Evolutionary conservation across 2,888 invertebrate species (phyloP).

Genomic region (Epinotia bilunana): DNA sequence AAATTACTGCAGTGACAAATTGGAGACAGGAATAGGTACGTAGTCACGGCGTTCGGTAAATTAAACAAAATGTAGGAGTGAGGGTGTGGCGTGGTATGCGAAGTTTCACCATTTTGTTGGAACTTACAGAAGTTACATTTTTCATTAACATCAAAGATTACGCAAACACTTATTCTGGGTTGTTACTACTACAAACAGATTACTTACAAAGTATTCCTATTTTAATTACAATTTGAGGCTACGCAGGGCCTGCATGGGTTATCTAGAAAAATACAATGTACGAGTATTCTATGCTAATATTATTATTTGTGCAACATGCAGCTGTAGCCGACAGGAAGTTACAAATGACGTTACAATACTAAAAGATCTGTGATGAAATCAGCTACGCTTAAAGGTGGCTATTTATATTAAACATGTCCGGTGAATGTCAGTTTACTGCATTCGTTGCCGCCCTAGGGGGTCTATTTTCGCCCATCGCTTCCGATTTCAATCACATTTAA

Average conservation of each 20-base stretch:
- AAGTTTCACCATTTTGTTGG: background rate
- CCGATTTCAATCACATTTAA: background rate
- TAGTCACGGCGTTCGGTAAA: too few species aligned
- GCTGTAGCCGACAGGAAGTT: constrained; percentile 2
- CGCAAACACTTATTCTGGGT: background rate
- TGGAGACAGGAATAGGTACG: too few species aligned
- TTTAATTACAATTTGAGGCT: background rate
- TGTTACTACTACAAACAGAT: too few species aligned
- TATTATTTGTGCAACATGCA: constrained; percentile 1
- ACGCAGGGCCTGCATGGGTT: background rate
- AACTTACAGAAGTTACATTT: background rate
- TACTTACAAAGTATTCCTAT: background rate
- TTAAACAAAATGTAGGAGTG: background rate
- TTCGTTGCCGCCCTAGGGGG: background rate
- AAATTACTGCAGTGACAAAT: background rate
- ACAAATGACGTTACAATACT: background rate
- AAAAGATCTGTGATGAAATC: constrained; percentile 1
- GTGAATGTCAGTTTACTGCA: background rate
- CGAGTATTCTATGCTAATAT: background rate
- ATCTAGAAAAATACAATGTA: background rate
- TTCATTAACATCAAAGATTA: background rate
- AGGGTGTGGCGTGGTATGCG: background rate
- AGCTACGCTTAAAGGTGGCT: background rate
- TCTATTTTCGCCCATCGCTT: background rate
- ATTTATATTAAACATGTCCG: constrained; percentile 12